Percentiles rank a stretch among this genome's conserved stretches.
phyloP scores from a whole-genome alignment of 2,797 vertebrate genomes.

The Falco rusticolus region DNA sequence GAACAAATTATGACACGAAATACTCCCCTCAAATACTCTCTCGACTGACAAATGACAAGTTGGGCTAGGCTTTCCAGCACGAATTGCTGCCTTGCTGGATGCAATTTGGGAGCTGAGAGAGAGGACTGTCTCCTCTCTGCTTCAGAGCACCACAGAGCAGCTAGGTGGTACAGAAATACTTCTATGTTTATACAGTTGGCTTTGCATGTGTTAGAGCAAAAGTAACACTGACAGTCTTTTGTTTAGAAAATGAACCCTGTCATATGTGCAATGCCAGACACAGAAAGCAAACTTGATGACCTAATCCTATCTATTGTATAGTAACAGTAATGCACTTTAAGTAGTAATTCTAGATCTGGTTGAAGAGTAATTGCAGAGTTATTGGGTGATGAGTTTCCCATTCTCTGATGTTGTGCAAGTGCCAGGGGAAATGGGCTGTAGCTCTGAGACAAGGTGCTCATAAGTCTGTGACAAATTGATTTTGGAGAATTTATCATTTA shows the following conservation, averaged over 20 bases:
- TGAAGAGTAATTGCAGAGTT: conserved; percentile 35
- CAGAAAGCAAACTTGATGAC: conserved; percentile 48
- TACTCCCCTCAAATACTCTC: not conserved
- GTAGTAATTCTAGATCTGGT: not conserved
- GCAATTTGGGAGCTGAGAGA: not conserved
- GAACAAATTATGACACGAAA: conserved; percentile 3
- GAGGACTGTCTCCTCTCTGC: not conserved
- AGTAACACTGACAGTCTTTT: conserved; percentile 60
- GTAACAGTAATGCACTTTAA: conserved; percentile 37
- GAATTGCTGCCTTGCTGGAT: not conserved
- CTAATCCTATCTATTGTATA: conserved; percentile 46
- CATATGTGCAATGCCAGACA: not conserved
- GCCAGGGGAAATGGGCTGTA: not conserved
- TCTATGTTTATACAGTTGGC: not conserved
- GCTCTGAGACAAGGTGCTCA: not conserved
- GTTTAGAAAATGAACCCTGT: conserved; percentile 55
- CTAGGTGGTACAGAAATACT: not conserved
- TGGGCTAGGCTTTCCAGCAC: not conserved
- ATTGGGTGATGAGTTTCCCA: not conserved
- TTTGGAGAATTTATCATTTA: not conserved
- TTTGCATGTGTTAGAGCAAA: not conserved
- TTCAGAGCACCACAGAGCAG: not conserved
- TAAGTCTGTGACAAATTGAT: conserved; percentile 14
- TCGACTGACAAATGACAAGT: not conserved
- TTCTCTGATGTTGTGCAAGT: not conserved